Conservation (phyloP, 2,113 vertebrate species). For the Gobius niger region DNA sequence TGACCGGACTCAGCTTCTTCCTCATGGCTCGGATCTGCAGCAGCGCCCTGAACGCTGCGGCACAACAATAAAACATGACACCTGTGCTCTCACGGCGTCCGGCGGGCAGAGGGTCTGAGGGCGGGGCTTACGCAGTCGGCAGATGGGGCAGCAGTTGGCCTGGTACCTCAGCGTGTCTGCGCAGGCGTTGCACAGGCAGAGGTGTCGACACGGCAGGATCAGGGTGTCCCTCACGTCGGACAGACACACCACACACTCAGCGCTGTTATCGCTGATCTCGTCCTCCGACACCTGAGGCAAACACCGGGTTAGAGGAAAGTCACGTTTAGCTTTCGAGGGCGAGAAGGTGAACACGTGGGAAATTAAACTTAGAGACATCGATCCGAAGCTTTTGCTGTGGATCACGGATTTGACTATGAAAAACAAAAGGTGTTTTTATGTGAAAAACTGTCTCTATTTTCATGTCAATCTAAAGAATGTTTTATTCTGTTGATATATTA, state of each 20-base stretch:
- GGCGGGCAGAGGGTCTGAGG: background rate
- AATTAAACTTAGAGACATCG: too few relatives aligned
- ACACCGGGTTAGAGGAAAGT: background rate
- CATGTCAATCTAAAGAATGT: too few relatives aligned
- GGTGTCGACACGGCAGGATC: conserved; percentile 94
- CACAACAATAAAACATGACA: too few relatives aligned
- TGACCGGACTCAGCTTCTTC: conserved; percentile 90
- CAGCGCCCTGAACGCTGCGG: conserved; percentile 91
- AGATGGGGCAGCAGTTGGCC: conserved; percentile 98
- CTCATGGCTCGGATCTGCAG: conserved; percentile 98
- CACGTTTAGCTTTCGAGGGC: too few relatives aligned
- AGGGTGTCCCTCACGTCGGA: conserved; percentile 95
- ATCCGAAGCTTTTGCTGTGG: too few relatives aligned
- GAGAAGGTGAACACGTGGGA: background rate
- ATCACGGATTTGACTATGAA: too few relatives aligned
- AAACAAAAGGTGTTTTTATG: too few relatives aligned
- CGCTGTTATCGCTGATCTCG: conserved; percentile 96
- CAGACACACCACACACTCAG: conserved; percentile 96
- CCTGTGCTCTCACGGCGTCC: too few relatives aligned
- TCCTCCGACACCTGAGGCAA: conserved; percentile 86
- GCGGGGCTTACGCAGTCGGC: conserved; percentile 83
- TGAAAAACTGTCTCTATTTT: too few relatives aligned
- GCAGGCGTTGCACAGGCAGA: conserved; percentile 93
- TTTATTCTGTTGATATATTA: too few relatives aligned
- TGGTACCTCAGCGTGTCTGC: conserved; percentile 96